These are phyloP conservation scores for Gonioctena quinquepunctata DNA, from an alignment of 1,140 invertebrate genomes.

Conservation along the genomic window DNA sequence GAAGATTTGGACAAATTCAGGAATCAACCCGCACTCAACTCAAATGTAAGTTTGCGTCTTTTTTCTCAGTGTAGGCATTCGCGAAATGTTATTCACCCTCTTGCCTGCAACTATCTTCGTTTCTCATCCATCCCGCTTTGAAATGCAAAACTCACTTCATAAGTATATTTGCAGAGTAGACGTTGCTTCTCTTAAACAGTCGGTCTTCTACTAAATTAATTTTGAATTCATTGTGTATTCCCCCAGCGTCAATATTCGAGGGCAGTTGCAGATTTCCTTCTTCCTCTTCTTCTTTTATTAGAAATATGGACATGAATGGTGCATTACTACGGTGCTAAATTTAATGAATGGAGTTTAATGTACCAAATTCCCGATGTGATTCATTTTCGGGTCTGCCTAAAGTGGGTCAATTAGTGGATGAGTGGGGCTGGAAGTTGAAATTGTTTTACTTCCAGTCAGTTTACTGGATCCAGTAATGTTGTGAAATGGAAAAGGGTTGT, in stretches of 20 bases:
- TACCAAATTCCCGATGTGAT: background rate
- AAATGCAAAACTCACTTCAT: background rate
- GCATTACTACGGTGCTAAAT: background rate
- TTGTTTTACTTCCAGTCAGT: background rate
- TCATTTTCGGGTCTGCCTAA: background rate
- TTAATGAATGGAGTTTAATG: slow-evolving; percentile 1
- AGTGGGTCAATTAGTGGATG: background rate
- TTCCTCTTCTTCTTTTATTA: background rate
- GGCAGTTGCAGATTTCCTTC: background rate
- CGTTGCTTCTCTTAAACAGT: background rate
- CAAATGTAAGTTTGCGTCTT: no score
- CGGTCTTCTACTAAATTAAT: slow-evolving; percentile 2
- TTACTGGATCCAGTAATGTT: background rate
- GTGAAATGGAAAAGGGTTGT: no score
- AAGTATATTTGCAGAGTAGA: background rate
- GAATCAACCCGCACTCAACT: no score
- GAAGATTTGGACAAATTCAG: no score
- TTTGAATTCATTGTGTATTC: background rate
- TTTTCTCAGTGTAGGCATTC: no score
- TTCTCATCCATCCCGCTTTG: background rate
- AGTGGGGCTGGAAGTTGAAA: background rate
- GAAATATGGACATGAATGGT: slow-evolving; percentile 5
- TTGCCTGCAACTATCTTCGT: no score
- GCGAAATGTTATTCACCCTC: no score
- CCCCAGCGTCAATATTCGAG: background rate